Conservation (phyloP, 2,113 vertebrate genomes). For the Pantherophis guttatus region DNA sequence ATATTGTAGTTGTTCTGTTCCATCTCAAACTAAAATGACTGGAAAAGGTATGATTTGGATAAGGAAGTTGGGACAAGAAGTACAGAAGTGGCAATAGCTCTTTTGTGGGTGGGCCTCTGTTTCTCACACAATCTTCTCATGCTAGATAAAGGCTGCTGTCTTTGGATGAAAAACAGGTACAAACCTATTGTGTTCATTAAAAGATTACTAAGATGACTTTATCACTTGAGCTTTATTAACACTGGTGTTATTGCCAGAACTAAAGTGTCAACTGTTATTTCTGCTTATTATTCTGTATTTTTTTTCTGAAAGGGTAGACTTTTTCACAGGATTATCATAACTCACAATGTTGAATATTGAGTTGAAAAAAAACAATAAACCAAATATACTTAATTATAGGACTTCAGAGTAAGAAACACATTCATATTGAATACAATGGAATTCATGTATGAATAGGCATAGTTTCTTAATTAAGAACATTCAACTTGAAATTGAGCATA, state of each 20-base stretch:
- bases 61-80: not conserved
- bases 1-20: not conserved
- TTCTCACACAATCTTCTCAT: not conserved
- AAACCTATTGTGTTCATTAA: not conserved
- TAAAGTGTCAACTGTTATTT: not conserved
- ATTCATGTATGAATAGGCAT: not conserved
- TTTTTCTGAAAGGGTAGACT: not conserved
- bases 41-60: not conserved
- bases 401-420: not conserved
- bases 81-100: not conserved
- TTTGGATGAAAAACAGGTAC: constrained; percentile 24
- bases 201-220: not conserved
- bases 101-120: not conserved
- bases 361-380: not conserved
- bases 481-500: not conserved
- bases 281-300: not conserved
- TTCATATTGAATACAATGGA: not conserved
- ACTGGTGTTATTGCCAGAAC: not conserved
- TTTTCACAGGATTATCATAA: not conserved
- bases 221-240: not conserved
- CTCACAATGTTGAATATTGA: not conserved
- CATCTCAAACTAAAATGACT: not conserved
- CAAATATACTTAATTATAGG: not conserved
- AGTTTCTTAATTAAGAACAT: not conserved
- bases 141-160: not conserved